Evolutionary conservation across 1,140 invertebrate species (phyloP), one percentile per base, ranked within the genome.

Genomic region (Phymorhynchus buccinoides): DNA sequence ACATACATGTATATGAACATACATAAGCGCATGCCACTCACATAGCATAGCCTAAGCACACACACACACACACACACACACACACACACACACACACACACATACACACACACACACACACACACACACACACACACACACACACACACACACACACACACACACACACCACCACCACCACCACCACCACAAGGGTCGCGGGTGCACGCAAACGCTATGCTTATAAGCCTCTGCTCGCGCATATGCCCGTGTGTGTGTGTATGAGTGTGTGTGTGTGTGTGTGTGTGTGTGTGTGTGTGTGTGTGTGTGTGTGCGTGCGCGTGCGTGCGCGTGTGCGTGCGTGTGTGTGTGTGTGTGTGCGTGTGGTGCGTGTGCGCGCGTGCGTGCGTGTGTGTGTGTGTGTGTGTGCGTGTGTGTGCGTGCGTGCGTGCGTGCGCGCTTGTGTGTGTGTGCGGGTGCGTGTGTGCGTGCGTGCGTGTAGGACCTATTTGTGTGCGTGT

Each of bases 141-240:
- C 73, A 77, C 35, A 77, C 35, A 37, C 73, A 27, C 41, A 18
- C 41, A 77, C 73, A 37, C 41, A 77, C 73, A 77, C 73, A 77
- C 73, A 77, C 73, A 62, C 56, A 62, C 6, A 48, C 18, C 44
- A 48, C 7, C 18, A 6, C 44, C 44, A 48, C 18, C 7, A 9
- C 7, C 44, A 48, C 6, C 44, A 48, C 6, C 44, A 48, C 44
- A n/a, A n/a, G n/a, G n/a, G n/a, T n/a, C n/a, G n/a, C n/a, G n/a
- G n/a, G n/a, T n/a, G n/a, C n/a, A n/a, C n/a, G n/a, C n/a, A n/a
- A n/a, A n/a, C n/a, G n/a, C n/a, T n/a, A n/a, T n/a, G n/a, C n/a
- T n/a, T n/a, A n/a, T n/a, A n/a, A n/a, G n/a, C n/a, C n/a, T n/a
- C n/a, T n/a, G n/a, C n/a, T n/a, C n/a, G n/a, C n/a, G n/a, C n/a